phyloP scores from a whole-genome alignment of 1,140 invertebrate species.

The Drosophila novamexicana region DNA sequence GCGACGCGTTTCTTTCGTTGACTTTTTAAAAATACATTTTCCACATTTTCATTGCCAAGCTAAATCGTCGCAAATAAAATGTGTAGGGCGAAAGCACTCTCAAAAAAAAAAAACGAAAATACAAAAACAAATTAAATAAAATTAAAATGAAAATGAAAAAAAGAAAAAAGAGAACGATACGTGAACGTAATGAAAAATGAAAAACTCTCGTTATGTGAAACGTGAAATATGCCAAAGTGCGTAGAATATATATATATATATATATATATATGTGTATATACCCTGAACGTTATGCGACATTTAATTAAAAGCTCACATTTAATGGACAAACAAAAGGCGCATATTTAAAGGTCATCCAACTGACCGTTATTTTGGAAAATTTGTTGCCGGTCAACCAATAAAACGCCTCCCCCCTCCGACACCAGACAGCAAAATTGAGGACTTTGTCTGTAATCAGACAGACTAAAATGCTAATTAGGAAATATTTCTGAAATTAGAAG shows the following conservation, averaged over 20 bases:
- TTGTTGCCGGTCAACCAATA: slow-evolving; percentile 33
- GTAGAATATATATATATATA: slow-evolving; percentile 6
- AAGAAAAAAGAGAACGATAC: neutral
- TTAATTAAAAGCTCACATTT: slow-evolving; percentile 41
- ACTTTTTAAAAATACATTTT: slow-evolving; percentile 68
- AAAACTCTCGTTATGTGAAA: slow-evolving; percentile 1
- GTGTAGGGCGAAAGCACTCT: slow-evolving; percentile 22
- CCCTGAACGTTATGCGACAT: slow-evolving; percentile 9
- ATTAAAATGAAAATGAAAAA: slow-evolving; percentile 6
- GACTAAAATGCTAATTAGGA: too few species aligned
- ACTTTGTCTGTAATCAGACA: neutral
- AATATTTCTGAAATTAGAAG: too few species aligned
- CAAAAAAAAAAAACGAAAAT: slow-evolving; percentile 4
- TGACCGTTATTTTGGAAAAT: slow-evolving; percentile 25
- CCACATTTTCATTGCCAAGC: slow-evolving; percentile 73
- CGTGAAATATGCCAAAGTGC: slow-evolving; percentile 28
- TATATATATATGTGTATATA: neutral
- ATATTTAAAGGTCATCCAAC: slow-evolving; percentile 32
- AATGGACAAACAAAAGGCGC: slow-evolving; percentile 29
- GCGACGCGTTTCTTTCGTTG: slow-evolving; percentile 26
- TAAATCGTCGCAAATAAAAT: slow-evolving; percentile 41
- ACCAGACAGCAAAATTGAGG: slow-evolving; percentile 1
- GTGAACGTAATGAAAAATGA: slow-evolving; percentile 1
- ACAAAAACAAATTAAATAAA: slow-evolving; percentile 5
- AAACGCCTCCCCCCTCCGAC: neutral